These are phyloP conservation scores for Ardeotis arabs DNA, from an alignment of 2,113 vertebrate species.

Conservation along the genomic window DNA sequence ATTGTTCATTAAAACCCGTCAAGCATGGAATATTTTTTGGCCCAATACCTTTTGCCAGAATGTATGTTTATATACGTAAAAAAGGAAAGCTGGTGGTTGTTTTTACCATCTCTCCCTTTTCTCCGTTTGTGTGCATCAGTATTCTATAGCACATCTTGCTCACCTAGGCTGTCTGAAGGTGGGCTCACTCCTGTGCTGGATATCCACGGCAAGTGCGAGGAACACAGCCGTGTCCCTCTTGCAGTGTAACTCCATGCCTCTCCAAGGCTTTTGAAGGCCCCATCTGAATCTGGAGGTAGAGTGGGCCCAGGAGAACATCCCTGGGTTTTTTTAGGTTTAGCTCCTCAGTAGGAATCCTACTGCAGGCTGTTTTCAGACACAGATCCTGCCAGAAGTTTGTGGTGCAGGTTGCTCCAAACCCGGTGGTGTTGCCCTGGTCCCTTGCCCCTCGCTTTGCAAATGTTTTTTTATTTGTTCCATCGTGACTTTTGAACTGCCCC, in stretches of 20 bases:
- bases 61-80: not conserved
- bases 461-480: conserved; percentile 15
- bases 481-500: conserved; percentile 39
- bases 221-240: accelerated
- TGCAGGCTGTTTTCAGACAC: not conserved
- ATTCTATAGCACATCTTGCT: not conserved
- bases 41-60: not conserved
- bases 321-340: not conserved
- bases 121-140: not conserved
- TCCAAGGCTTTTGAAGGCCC: not conserved
- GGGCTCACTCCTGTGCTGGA: not conserved
- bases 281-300: not conserved
- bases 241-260: accelerated
- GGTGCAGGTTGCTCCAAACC: not conserved
- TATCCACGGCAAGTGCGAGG: not conserved
- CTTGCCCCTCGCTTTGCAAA: not conserved
- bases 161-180: not conserved
- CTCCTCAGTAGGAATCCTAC: not conserved
- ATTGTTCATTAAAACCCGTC: not conserved
- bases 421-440: accelerated
- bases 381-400: not conserved
- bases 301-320: not conserved
- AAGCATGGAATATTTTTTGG: not conserved
- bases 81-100: not conserved
- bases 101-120: not conserved